Percentiles rank a stretch among this genome's conserved stretches.
Evolutionary conservation across 2,888 invertebrate genomes (phyloP).

Genomic region (Drepanosiphum platanoidis): DNA sequence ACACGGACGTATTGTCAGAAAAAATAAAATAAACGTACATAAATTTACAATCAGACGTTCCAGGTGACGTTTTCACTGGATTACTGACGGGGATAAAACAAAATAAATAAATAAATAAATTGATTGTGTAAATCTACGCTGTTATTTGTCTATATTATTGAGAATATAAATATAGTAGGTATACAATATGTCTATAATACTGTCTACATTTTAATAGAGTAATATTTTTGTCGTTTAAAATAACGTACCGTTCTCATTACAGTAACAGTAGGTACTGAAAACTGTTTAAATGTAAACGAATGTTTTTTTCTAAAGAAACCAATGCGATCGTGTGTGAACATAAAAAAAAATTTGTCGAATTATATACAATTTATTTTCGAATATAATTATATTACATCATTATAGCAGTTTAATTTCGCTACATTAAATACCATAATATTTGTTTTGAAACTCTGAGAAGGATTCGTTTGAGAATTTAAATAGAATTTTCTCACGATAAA

Average conservation of each 20-base stretch:
- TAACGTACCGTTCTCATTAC: too few relatives aligned
- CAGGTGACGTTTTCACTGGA: not conserved
- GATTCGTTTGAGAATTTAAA: not conserved
- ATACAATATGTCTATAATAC: too few relatives aligned
- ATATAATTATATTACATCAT: not conserved
- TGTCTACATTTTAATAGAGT: too few relatives aligned
- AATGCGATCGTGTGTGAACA: too few relatives aligned
- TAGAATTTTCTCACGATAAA: not conserved
- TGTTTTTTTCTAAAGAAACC: too few relatives aligned
- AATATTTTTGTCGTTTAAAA: too few relatives aligned
- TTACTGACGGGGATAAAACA: not conserved
- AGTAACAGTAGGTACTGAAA: too few relatives aligned
- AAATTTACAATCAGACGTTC: conserved; percentile 34
- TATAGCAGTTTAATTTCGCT: not conserved
- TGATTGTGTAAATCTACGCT: not conserved
- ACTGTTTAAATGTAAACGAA: too few relatives aligned
- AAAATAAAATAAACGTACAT: conserved; percentile 5
- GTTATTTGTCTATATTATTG: too few relatives aligned
- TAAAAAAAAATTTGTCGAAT: too few relatives aligned
- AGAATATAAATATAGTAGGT: too few relatives aligned
- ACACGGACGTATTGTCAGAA: not conserved
- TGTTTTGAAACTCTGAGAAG: not conserved
- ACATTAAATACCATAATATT: not conserved
- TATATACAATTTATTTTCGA: not conserved
- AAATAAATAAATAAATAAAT: not conserved